Percentiles rank a stretch among this genome's conserved stretches.
These are phyloP conservation scores for Enteromius viviparus DNA, from an alignment of 2,797 vertebrate genomes.

Conservation along the genomic window DNA sequence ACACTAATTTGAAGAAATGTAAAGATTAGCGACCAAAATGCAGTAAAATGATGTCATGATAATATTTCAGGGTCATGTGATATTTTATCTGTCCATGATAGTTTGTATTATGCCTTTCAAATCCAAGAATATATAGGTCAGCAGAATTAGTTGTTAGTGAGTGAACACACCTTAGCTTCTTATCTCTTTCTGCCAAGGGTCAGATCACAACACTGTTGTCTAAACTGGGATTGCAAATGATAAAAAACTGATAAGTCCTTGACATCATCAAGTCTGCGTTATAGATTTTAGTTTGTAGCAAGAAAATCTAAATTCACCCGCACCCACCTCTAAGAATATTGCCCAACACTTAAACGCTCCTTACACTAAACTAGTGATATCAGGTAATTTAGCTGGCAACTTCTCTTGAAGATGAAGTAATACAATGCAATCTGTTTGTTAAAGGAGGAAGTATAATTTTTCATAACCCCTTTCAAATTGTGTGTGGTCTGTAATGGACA, in stretches of 20 bases:
- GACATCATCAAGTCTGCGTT: background rate
- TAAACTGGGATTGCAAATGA: background rate
- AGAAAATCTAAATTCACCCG: background rate
- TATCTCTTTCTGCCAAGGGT: slow-evolving; percentile 2
- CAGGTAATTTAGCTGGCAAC: background rate
- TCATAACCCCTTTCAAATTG: background rate
- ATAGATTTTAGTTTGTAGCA: background rate
- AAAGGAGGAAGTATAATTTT: background rate
- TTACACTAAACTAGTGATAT: background rate
- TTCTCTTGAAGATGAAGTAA: background rate
- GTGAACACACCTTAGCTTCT: slow-evolving; percentile 15
- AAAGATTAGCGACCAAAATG: background rate
- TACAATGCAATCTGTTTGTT: background rate
- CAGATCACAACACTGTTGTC: background rate
- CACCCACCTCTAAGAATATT: background rate
- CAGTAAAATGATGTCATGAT: background rate
- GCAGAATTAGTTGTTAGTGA: background rate
- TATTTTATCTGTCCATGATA: too few relatives aligned
- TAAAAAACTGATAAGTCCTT: background rate
- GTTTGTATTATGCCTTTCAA: background rate
- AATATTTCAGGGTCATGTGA: background rate
- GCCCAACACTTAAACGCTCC: background rate
- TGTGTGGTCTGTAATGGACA: background rate
- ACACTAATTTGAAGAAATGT: background rate
- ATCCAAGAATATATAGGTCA: background rate